A percentile compares a stretch with the other conserved stretches of the same genome.
phyloP scores from a whole-genome alignment of 2,797 vertebrate genomes.

The Dipus sagitta region DNA sequence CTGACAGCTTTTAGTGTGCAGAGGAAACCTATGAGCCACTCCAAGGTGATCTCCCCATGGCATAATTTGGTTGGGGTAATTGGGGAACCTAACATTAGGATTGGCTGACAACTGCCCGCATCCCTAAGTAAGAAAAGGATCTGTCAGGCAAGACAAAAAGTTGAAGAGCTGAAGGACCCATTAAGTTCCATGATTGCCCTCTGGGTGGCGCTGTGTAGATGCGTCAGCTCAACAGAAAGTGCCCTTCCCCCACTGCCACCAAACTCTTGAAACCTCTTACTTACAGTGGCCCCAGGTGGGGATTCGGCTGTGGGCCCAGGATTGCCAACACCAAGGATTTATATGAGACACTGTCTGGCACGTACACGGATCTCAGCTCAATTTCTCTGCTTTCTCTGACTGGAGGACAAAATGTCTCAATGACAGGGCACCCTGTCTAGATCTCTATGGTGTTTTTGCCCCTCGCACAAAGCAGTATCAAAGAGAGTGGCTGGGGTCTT shows the following conservation, averaged over 20 bases:
- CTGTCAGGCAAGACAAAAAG: not conserved
- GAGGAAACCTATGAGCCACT: not conserved
- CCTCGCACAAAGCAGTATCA: not conserved
- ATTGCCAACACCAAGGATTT: not conserved
- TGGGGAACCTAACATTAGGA: rapidly evolving
- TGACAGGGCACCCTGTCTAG: not conserved
- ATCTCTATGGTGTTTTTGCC: not conserved
- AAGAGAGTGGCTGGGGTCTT: not conserved
- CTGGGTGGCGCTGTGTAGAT: conserved; percentile 1
- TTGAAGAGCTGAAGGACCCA: not conserved
- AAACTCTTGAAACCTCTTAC: not conserved
- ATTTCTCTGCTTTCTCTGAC: conserved; percentile 30
- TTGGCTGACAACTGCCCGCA: not conserved
- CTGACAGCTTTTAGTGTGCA: not conserved
- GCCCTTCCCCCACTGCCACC: not conserved
- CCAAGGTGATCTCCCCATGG: not conserved
- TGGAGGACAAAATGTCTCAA: not conserved
- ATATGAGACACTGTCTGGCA: not conserved
- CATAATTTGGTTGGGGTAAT: not conserved
- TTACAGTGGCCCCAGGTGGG: not conserved
- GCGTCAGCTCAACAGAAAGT: not conserved
- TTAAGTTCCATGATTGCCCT: not conserved
- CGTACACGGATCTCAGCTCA: not conserved
- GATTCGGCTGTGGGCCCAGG: not conserved
- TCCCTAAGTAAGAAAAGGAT: not conserved